A percentile compares a stretch with the other conserved stretches of the same genome.
Conservation (phyloP, 1,140 invertebrate genomes). For the Stegodyphus mimosarum region DNA sequence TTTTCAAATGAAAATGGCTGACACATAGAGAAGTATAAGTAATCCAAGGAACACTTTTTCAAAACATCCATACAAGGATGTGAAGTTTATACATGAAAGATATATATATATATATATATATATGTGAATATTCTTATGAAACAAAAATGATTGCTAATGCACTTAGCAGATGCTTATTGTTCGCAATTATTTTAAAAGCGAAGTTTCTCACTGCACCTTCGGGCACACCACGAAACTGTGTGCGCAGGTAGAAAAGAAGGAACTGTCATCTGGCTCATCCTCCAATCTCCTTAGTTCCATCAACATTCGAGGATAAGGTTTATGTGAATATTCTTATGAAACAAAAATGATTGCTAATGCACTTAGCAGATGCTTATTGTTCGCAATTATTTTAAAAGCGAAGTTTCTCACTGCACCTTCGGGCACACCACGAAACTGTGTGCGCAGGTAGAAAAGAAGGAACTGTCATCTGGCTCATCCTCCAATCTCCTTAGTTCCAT, state of each 20-base stretch:
- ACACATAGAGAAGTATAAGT: too few relatives aligned
- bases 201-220: conserved; percentile 33
- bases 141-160: too few relatives aligned
- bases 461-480: conserved; percentile 52
- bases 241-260: conserved; percentile 58
- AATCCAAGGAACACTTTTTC: too few relatives aligned
- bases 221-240: conserved; percentile 6
- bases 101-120: too few relatives aligned
- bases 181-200: neutral
- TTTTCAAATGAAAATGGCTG: too few relatives aligned
- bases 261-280: conserved; percentile 52
- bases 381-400: neutral
- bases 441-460: conserved; percentile 58
- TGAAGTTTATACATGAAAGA: too few relatives aligned
- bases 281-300: conserved; percentile 18
- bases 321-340: neutral
- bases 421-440: conserved; percentile 6
- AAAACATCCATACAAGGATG: too few relatives aligned
- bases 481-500: conserved; percentile 18
- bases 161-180: neutral
- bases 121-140: too few relatives aligned
- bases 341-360: too few relatives aligned
- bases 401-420: conserved; percentile 33
- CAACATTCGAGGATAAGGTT: conserved; percentile 55
- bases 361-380: neutral